phyloP scores from a whole-genome alignment of 2,888 invertebrate species.

The Apodemia mormo region DNA sequence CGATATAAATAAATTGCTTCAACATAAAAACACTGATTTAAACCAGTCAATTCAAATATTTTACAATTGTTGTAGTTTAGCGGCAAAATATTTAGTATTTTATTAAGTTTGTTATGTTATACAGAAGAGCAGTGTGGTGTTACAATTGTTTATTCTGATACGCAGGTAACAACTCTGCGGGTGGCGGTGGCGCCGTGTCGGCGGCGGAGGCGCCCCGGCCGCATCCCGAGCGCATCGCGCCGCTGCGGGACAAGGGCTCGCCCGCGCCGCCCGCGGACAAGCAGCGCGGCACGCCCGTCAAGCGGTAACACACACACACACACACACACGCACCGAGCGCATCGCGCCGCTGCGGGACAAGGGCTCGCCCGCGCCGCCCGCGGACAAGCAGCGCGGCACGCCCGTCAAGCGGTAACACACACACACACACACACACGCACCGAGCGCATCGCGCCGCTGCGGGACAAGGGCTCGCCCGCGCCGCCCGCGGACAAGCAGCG shows the following conservation, averaged over 20 bases:
- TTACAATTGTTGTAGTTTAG: too few relatives aligned
- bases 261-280: not conserved
- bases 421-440: conserved; percentile 50
- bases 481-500: too few relatives aligned
- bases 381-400: too few relatives aligned
- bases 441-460: conserved; percentile 91
- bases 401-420: too few relatives aligned
- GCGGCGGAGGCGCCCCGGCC: conserved; percentile 80
- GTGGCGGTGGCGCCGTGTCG: not conserved
- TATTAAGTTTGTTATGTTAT: too few relatives aligned
- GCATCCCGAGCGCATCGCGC: conserved; percentile 96
- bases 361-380: conserved; percentile 77
- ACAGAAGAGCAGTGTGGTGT: too few relatives aligned
- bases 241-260: conserved; percentile 89
- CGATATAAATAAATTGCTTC: too few relatives aligned
- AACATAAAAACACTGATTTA: too few relatives aligned
- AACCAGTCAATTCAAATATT: too few relatives aligned
- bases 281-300: too few relatives aligned
- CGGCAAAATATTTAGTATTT: too few relatives aligned
- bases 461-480: conserved; percentile 87
- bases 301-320: too few relatives aligned
- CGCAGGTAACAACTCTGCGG: not conserved
- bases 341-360: conserved; percentile 91
- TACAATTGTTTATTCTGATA: not conserved
- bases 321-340: conserved; percentile 84